Evolutionary conservation across 2,797 vertebrate species (phyloP).

Genomic region (Thamnophis elegans): DNA sequence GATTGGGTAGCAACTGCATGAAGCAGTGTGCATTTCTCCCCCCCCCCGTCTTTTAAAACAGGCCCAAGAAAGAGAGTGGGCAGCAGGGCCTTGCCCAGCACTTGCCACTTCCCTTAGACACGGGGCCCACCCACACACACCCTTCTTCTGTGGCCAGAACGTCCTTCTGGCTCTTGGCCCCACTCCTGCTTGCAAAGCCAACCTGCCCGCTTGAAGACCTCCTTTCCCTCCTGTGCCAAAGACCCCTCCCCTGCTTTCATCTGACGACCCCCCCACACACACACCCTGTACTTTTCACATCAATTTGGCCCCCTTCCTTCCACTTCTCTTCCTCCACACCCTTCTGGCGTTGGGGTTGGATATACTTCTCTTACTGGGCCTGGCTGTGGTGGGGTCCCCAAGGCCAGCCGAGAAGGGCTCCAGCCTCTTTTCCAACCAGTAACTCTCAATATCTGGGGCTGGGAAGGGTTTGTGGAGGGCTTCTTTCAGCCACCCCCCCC

Average conservation of each 20-base stretch:
- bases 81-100: not conserved
- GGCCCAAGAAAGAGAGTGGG: not conserved
- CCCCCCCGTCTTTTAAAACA: rapidly evolving
- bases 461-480: not conserved
- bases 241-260: not conserved
- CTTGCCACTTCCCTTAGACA: not conserved
- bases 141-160: not conserved
- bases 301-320: not conserved
- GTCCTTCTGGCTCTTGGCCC: not conserved
- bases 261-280: too few relatives aligned
- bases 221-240: not conserved
- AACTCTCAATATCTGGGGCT: not conserved
- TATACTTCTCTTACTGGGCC: not conserved
- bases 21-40: not conserved
- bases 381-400: not conserved
- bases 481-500: not conserved
- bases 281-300: not conserved
- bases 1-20: not conserved
- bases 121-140: not conserved
- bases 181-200: not conserved
- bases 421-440: not conserved
- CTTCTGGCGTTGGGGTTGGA: not conserved
- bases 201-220: not conserved
- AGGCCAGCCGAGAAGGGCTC: not conserved
- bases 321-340: not conserved